Percentiles rank a stretch among this genome's conserved stretches.
These are phyloP conservation scores for Cyanistes caeruleus DNA, from an alignment of 2,113 vertebrate species.

Conservation along the genomic window DNA sequence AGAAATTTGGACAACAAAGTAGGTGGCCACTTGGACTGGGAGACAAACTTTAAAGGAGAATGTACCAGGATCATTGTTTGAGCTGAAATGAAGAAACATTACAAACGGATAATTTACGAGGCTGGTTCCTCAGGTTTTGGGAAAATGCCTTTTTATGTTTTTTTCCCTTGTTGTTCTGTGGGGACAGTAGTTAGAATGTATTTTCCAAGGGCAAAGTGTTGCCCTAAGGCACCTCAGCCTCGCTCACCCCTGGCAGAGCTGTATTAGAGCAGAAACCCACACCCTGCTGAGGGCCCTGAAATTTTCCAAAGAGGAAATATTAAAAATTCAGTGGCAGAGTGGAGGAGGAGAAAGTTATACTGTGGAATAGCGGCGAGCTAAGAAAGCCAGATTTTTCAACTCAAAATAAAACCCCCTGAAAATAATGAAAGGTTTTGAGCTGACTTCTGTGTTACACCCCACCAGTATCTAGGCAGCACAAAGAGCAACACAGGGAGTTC, in stretches of 20 bases:
- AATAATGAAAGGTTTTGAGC: slow-evolving; percentile 36
- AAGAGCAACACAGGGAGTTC: neutral
- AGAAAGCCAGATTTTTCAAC: neutral
- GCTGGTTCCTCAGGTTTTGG: neutral
- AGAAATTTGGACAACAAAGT: slow-evolving; percentile 60
- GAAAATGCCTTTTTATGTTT: neutral
- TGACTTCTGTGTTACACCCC: slow-evolving; percentile 5
- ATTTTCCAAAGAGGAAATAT: slow-evolving; percentile 62
- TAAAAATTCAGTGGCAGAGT: slow-evolving; percentile 46
- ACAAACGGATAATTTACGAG: slow-evolving; percentile 23
- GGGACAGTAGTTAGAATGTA: neutral
- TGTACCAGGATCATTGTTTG: slow-evolving; percentile 37
- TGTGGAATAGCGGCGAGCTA: neutral
- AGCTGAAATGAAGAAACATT: slow-evolving; percentile 30
- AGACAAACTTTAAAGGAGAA: slow-evolving; percentile 44
- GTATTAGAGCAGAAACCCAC: neutral
- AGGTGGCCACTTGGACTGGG: slow-evolving; percentile 45
- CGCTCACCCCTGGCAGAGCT: neutral
- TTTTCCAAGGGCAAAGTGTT: neutral
- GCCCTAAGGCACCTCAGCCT: neutral
- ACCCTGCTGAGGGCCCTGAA: slow-evolving; percentile 2
- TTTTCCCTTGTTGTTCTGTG: neutral
- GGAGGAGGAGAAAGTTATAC: slow-evolving; percentile 2
- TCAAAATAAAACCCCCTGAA: neutral
- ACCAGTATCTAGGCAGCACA: neutral